These are phyloP conservation scores for Drosophila koepferae DNA, from an alignment of 2,888 invertebrate species.

Conservation along the genomic window DNA sequence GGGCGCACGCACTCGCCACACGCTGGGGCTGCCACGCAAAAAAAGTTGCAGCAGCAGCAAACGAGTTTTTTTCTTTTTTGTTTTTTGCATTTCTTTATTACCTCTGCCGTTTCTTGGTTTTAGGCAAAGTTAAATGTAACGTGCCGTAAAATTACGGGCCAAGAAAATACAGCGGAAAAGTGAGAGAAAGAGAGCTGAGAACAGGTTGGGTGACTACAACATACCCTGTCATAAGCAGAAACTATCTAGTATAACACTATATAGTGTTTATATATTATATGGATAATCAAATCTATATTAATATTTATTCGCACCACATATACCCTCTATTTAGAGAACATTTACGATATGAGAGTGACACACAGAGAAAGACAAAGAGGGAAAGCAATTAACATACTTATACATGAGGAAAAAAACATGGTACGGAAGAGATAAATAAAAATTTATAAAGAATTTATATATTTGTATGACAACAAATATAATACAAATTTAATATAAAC, in stretches of 20 bases:
- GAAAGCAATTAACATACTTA: too few species aligned
- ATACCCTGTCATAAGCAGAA: conserved; percentile 6
- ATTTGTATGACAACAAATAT: too few species aligned
- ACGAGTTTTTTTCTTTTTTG: conserved; percentile 50
- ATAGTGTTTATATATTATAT: too few species aligned
- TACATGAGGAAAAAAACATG: too few species aligned
- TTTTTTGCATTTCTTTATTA: conserved; percentile 30
- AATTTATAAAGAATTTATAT: too few species aligned
- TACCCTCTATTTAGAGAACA: too few species aligned
- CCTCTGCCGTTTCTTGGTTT: conserved; percentile 35
- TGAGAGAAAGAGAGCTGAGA: background rate
- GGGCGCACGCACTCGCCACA: conserved; percentile 70
- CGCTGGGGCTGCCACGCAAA: conserved; percentile 65
- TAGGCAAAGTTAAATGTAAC: conserved; percentile 63
- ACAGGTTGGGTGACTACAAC: background rate
- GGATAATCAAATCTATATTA: too few species aligned
- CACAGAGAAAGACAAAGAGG: too few species aligned
- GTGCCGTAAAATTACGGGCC: conserved; percentile 58
- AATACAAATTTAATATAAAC: background rate
- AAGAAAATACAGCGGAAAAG: conserved; percentile 31
- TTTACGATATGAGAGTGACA: too few species aligned
- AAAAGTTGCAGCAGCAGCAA: conserved; percentile 54
- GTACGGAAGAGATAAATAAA: too few species aligned
- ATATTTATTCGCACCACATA: too few species aligned
- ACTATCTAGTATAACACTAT: background rate